Conservation (phyloP, 2,113 vertebrate species). For the Nematolebias whitei region DNA sequence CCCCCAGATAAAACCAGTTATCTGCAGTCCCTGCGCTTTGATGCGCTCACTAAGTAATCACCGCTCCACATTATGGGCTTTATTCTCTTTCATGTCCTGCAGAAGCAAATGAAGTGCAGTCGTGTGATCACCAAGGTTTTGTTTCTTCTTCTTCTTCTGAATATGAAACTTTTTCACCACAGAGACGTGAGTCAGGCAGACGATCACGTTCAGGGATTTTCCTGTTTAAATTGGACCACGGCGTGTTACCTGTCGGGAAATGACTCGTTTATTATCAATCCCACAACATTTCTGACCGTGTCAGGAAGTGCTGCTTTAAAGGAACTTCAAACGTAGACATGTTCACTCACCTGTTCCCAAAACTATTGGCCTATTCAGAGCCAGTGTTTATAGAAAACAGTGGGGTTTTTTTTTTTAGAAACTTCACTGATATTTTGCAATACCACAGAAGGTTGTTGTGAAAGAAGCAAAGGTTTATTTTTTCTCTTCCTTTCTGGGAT, state of each 20-base stretch:
- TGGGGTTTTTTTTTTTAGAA: too few species aligned
- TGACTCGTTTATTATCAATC: background rate
- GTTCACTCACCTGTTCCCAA: too few species aligned
- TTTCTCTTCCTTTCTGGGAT: too few species aligned
- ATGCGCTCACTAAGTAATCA: constrained; percentile 49
- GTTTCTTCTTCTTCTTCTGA: background rate
- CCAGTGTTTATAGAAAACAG: too few species aligned
- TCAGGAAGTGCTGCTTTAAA: background rate
- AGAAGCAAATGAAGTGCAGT: constrained; percentile 26
- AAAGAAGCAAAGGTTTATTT: too few species aligned
- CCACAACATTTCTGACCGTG: background rate
- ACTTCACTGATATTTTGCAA: too few species aligned
- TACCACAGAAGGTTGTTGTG: too few species aligned
- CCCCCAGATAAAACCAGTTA: background rate
- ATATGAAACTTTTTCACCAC: background rate
- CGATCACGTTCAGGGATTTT: background rate
- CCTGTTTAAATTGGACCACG: background rate
- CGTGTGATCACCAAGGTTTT: constrained; percentile 21
- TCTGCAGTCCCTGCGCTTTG: constrained; percentile 47
- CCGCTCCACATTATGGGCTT: constrained; percentile 17
- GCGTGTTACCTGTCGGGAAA: background rate
- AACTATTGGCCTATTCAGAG: too few species aligned
- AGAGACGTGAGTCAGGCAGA: constrained; percentile 6
- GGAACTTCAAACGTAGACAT: background rate
- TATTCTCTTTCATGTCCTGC: constrained; percentile 36